phyloP scores from a whole-genome alignment of 2,888 invertebrate species.

The Drosophila seclusa region DNA sequence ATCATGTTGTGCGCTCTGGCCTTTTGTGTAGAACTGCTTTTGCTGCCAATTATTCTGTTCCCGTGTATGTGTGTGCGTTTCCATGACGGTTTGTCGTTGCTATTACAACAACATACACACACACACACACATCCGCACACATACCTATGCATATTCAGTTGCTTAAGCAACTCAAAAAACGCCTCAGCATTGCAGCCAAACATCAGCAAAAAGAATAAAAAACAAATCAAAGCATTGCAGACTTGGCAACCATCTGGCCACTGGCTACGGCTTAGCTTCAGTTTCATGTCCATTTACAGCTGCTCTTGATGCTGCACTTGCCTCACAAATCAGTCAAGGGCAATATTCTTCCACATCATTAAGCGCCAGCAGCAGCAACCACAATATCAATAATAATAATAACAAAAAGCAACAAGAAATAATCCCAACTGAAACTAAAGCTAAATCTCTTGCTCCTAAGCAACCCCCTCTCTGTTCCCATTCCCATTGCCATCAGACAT shows the following conservation, averaged over 20 bases:
- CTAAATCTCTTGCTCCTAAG: conserved; percentile 4
- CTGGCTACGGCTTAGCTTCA: neutral
- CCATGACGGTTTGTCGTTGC: conserved; percentile 40
- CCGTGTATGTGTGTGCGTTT: conserved; percentile 24
- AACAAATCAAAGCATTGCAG: neutral
- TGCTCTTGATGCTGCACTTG: conserved; percentile 32
- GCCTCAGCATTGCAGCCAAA: conserved; percentile 48
- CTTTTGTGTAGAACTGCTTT: conserved; percentile 30
- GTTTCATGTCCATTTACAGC: neutral
- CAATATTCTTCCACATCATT: conserved; percentile 72
- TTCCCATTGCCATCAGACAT: neutral
- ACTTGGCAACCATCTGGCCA: neutral
- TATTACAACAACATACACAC: conserved; percentile 8
- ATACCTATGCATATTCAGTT: neutral
- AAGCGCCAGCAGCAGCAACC: conserved; percentile 37
- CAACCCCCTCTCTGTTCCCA: neutral
- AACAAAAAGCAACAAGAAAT: conserved; percentile 23
- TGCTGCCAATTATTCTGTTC: conserved; percentile 57
- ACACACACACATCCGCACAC: neutral
- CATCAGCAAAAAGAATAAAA: conserved; percentile 3
- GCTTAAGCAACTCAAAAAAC: conserved; percentile 36
- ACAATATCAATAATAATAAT: neutral
- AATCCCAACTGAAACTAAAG: conserved; percentile 20
- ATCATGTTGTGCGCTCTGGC: conserved; percentile 43
- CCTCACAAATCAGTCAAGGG: conserved; percentile 55